phyloP scores from a whole-genome alignment of 1,140 invertebrate species.

The Gonatopus flavifemur region DNA sequence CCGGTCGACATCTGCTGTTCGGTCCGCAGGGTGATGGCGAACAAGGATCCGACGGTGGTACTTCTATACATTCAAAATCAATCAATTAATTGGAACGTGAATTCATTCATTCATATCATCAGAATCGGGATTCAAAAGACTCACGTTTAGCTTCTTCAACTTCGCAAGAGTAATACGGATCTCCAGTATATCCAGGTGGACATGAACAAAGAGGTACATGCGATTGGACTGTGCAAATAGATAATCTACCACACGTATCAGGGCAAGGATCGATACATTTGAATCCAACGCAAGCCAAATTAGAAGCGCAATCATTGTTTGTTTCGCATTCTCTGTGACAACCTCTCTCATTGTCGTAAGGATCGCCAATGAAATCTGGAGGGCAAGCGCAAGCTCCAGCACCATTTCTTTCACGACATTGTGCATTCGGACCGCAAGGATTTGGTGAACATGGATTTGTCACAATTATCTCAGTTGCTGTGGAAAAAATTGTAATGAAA shows the following conservation, averaged over 20 bases:
- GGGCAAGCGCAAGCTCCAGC: slow-evolving; percentile 77
- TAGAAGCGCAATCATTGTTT: slow-evolving; percentile 71
- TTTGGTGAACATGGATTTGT: slow-evolving; percentile 71
- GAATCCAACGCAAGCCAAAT: slow-evolving; percentile 71
- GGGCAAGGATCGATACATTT: slow-evolving; percentile 79
- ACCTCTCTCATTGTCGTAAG: slow-evolving; percentile 66
- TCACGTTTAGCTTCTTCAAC: slow-evolving; percentile 36
- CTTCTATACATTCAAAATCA: slow-evolving; percentile 1
- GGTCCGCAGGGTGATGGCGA: slow-evolving; percentile 62
- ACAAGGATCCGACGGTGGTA: slow-evolving; percentile 55
- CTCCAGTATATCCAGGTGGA: slow-evolving; percentile 71
- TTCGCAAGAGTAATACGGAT: slow-evolving; percentile 71
- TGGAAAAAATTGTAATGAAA: slow-evolving; percentile 22
- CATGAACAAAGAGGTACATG: slow-evolving; percentile 79
- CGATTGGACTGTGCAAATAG: slow-evolving; percentile 72
- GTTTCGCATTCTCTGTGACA: slow-evolving; percentile 77
- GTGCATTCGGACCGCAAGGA: slow-evolving; percentile 78
- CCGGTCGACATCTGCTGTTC: slow-evolving; percentile 60
- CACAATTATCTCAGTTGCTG: slow-evolving; percentile 53
- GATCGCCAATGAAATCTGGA: slow-evolving; percentile 74
- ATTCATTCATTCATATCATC: background rate
- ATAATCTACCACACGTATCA: slow-evolving; percentile 71
- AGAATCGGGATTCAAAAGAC: background rate
- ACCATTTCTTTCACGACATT: slow-evolving; percentile 74
- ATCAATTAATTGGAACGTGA: background rate